Percentiles rank a stretch among this genome's conserved stretches.
Evolutionary conservation across 2,113 vertebrate genomes (phyloP).

Genomic region (Grallaria varia): DNA sequence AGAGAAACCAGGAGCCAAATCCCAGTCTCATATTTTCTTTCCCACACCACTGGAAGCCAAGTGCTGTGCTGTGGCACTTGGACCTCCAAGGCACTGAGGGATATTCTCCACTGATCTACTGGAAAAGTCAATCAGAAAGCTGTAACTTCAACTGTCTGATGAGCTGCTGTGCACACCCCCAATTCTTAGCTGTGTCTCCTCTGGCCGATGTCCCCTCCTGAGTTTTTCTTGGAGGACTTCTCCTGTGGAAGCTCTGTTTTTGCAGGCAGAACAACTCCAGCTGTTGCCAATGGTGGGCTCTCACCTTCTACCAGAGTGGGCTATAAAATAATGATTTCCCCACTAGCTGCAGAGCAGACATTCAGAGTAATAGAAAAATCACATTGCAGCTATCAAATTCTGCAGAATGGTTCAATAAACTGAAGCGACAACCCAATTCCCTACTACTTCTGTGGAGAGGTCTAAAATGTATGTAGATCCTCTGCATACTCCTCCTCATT

Average conservation of each 20-base stretch:
- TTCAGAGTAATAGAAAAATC: constrained; percentile 7
- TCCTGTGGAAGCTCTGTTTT: background rate
- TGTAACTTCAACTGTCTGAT: background rate
- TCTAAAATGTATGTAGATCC: background rate
- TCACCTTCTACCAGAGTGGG: background rate
- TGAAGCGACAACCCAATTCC: background rate
- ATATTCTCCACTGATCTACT: background rate
- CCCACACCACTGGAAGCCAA: background rate
- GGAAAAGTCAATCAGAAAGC: background rate
- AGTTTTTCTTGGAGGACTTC: background rate
- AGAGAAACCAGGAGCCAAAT: background rate
- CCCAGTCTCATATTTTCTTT: background rate
- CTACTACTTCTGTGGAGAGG: background rate
- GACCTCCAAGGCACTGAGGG: background rate
- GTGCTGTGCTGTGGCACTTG: background rate
- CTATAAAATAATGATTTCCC: background rate
- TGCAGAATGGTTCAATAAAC: background rate
- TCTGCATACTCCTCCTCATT: background rate
- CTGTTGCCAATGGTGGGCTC: background rate
- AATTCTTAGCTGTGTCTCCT: background rate
- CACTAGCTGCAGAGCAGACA: background rate
- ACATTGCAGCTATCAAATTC: background rate
- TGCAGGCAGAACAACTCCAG: background rate
- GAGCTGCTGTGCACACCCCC: background rate
- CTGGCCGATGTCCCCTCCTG: background rate